Conservation (phyloP, 2,888 invertebrate genomes). For the Seira sanloemensis region DNA sequence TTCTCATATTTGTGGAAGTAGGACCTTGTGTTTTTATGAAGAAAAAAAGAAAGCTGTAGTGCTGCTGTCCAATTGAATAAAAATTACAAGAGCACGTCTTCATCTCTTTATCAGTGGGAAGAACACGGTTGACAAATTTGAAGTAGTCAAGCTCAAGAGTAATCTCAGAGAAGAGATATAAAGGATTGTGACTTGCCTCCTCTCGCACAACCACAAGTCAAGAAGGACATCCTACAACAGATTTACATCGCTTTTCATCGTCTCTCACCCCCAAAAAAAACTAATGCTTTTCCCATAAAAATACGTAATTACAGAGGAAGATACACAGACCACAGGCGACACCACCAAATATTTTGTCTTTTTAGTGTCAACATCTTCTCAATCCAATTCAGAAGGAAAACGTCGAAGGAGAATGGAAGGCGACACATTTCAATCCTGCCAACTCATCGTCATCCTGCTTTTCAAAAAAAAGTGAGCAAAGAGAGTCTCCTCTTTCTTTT, state of each 20-base stretch:
- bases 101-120: neutral
- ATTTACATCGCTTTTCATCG: neutral
- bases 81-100: no score
- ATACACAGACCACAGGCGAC: neutral
- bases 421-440: conserved; percentile 14
- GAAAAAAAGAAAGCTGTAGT: no score
- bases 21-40: neutral
- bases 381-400: neutral
- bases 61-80: neutral
- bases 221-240: neutral
- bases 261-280: no score
- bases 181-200: neutral
- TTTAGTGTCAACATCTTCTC: neutral
- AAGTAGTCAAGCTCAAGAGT: neutral
- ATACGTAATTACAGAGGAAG: neutral
- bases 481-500: no score
- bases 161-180: no score
- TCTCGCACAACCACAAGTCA: neutral
- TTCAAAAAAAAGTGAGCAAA: neutral
- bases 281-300: neutral
- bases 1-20: neutral
- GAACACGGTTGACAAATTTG: neutral
- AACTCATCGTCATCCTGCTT: neutral
- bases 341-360: neutral
- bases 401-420: conserved; percentile 23